Base-by-base conservation (phyloP, 1,140 invertebrate species). In the Atta texana region DNA sequence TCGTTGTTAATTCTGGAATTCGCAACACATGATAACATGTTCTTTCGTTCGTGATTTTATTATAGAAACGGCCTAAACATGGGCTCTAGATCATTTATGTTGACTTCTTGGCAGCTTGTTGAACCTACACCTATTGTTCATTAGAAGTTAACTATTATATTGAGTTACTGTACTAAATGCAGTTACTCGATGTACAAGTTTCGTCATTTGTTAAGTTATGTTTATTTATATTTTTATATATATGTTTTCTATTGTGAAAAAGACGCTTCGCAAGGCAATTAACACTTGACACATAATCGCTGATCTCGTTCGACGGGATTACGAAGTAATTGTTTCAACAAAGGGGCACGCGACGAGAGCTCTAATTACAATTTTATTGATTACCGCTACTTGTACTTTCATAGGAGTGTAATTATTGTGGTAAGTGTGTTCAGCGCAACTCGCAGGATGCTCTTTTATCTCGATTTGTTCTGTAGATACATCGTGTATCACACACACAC, bases 141-240 rank as follows among this genome's bases (percentile, higher is more conserved):
- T 78, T 71, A 71, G 49, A 28, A 57, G 53, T 87, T 87, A 44
- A 87, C 12, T 57, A 55, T 71, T 71, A 24, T 63, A 74, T 61
- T 55, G 84, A 44, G 69, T 59, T 85, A 85, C 64, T 59, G 59
- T 64, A 49, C 18, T 84, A 14, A 39, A 34, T 61, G 80, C 80
- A 84, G 55, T 18, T 87, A 85, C 61, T 78, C 44, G 12, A 63
- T 49, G 28, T 49, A 24, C 31, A 77, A 12, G 34, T 72, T 71
- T 86, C 66, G 88, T 84, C 39, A 66, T 57, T 55, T 69, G 57
- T 89, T 86, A 80, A 74, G 68, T 51, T 66, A 85, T 82, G 44
- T 85, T 88, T 86, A 87, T 91, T 87, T 90, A 90, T 59, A 88
- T 80, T 14, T 84, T 53, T 89, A 86, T 81, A 78, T 80, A 74